phyloP scores from a whole-genome alignment of 2,888 invertebrate genomes.

The Zygothrica quintamaculata region DNA sequence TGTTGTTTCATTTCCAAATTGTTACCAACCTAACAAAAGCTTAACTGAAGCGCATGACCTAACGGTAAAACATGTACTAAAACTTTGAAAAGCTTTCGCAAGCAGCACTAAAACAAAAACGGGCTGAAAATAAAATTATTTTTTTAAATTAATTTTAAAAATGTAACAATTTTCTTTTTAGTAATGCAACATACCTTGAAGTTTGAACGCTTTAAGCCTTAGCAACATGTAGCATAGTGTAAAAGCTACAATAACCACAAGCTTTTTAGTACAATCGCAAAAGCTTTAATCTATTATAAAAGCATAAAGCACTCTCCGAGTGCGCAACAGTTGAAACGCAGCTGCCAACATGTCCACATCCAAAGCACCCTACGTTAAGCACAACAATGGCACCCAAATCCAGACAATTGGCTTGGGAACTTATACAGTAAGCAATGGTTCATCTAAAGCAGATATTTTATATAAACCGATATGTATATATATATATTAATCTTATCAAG shows the following conservation, averaged over 20 bases:
- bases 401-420: slow-evolving; percentile 82
- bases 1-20: slow-evolving; percentile 64
- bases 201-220: too few species aligned
- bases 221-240: too few species aligned
- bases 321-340: slow-evolving; percentile 54
- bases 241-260: neutral
- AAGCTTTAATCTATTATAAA: slow-evolving; percentile 39
- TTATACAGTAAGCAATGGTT: slow-evolving; percentile 74
- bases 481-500: slow-evolving; percentile 36
- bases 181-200: too few species aligned
- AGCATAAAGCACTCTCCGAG: slow-evolving; percentile 13
- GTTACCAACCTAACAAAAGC: slow-evolving; percentile 54
- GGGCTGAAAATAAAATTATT: too few species aligned
- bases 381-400: slow-evolving; percentile 82
- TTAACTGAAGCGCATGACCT: slow-evolving; percentile 51
- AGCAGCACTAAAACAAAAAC: neutral
- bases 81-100: neutral
- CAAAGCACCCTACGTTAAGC: slow-evolving; percentile 64
- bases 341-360: slow-evolving; percentile 55
- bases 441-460: too few species aligned
- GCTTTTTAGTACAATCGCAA: slow-evolving; percentile 33
- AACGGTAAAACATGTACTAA: slow-evolving; percentile 9
- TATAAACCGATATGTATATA: too few species aligned
- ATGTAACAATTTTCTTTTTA: too few species aligned
- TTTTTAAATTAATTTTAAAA: too few species aligned